Evolutionary conservation across 1,140 invertebrate species (phyloP), one percentile per base, ranked within the genome.

Genomic region (Drosophila rufa): DNA sequence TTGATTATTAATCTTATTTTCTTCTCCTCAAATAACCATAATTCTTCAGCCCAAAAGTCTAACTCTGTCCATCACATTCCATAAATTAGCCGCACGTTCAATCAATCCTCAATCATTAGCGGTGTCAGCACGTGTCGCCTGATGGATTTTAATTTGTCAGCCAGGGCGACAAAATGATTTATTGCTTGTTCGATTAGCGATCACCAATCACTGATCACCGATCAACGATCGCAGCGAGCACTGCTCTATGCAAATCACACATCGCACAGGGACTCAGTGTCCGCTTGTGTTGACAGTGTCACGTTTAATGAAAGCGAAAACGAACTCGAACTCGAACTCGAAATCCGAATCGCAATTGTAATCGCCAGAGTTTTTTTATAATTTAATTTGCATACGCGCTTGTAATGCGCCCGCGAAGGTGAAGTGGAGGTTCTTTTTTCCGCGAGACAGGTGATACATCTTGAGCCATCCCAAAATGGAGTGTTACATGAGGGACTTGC

Each of bases 301-400:
- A 85, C 82, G 82, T 85, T 85, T 80, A 87, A 89, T 81, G 80
- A 89, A 87, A 87, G 69, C 80, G 77, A 85, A 82, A 84, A 50
- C 66, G 27, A 47, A 68, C 67, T 80, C 78, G 64, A 68, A 82
- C 19, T 19, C 19, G 19, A 36, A 53, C 77, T 67, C 78, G 65
- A 75, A 80, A 77, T 51, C 71, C 45, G 56, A 77, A 74, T 89
- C 61, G 68, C 68, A 83, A 48, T 64, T 84, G 77, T 80, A 85
- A 85, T 84, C 74, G 81, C 69, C 25, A 45, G 38, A 14, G 68
- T 40, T 67, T 42, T 42, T 4, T 42, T 42, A 14, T 40, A 42
- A n/a, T 62, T 56, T 50, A 62, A 83, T 87, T 87, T 85, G 82
- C 82, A 85, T 85, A 75, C 22, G 55, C 51, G 66, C 60, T 71